phyloP scores from a whole-genome alignment of 2,888 invertebrate species.

The Anthophora plumipes region DNA sequence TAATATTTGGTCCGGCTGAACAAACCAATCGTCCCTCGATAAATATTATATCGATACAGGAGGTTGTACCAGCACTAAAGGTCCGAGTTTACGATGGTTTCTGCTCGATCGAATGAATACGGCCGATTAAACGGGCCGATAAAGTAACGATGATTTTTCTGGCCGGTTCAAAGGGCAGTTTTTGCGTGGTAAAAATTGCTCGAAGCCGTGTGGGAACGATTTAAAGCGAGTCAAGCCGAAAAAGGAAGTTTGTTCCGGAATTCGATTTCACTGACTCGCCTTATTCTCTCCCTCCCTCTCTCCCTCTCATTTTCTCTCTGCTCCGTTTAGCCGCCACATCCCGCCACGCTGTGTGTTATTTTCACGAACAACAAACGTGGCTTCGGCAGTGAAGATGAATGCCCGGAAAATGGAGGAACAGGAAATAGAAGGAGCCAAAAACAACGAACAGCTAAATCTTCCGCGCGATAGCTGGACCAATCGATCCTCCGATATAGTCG shows the following conservation, averaged over 20 bases:
- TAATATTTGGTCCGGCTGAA: not conserved
- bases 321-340: not conserved
- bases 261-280: constrained; percentile 52
- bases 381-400: constrained; percentile 57
- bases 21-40: not conserved
- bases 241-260: constrained; percentile 50
- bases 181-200: constrained; percentile 41
- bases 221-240: constrained; percentile 47
- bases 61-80: not conserved
- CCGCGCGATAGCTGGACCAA: constrained; percentile 22
- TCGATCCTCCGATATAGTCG: constrained; percentile 47
- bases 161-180: constrained; percentile 20
- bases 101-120: not conserved
- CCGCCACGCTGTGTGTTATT: constrained; percentile 40
- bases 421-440: constrained; percentile 53
- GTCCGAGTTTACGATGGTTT: not conserved
- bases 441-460: constrained; percentile 55
- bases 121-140: constrained; percentile 36
- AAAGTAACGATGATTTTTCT: constrained; percentile 34
- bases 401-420: constrained; percentile 47
- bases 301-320: not conserved
- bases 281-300: constrained; percentile 6
- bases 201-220: constrained; percentile 32
- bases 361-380: constrained; percentile 56
- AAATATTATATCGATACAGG: not conserved